A percentile compares a stretch with the other conserved stretches of the same genome.
These are phyloP conservation scores for Pangasius djambal DNA, from an alignment of 2,797 vertebrate genomes.

Conservation along the genomic window DNA sequence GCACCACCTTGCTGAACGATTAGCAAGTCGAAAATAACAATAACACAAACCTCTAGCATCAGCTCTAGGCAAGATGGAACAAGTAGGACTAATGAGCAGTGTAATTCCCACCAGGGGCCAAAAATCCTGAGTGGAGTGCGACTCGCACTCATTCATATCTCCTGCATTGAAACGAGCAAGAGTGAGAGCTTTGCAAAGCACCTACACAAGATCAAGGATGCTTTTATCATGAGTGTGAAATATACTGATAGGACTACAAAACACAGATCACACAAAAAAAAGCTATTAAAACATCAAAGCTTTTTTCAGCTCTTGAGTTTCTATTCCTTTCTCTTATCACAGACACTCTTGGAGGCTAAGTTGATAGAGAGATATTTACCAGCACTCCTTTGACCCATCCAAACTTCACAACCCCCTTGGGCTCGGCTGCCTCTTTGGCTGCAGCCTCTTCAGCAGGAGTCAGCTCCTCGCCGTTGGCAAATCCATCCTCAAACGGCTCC, in stretches of 20 bases:
- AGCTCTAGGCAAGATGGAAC: constrained; percentile 26
- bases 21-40: constrained; percentile 38
- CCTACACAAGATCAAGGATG: background rate
- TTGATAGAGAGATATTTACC: constrained; percentile 75
- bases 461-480: constrained; percentile 93
- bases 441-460: constrained; percentile 90
- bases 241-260: background rate
- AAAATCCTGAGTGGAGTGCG: constrained; percentile 54
- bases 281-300: background rate
- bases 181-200: background rate
- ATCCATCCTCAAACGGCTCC: constrained; percentile 98
- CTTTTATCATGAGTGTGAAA: background rate
- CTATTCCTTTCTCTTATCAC: background rate
- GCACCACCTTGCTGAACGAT: constrained; percentile 14
- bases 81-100: constrained; percentile 37
- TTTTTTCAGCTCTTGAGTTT: background rate
- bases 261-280: background rate
- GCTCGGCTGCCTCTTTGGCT: constrained; percentile 83
- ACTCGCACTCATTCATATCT: constrained; percentile 28
- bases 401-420: constrained; percentile 95
- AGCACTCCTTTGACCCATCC: constrained; percentile 98
- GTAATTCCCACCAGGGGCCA: constrained; percentile 53
- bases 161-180: background rate
- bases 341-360: background rate
- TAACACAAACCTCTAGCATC: constrained; percentile 25